phyloP scores from a whole-genome alignment of 1,140 invertebrate genomes.

The Andrena cerasifolii region DNA sequence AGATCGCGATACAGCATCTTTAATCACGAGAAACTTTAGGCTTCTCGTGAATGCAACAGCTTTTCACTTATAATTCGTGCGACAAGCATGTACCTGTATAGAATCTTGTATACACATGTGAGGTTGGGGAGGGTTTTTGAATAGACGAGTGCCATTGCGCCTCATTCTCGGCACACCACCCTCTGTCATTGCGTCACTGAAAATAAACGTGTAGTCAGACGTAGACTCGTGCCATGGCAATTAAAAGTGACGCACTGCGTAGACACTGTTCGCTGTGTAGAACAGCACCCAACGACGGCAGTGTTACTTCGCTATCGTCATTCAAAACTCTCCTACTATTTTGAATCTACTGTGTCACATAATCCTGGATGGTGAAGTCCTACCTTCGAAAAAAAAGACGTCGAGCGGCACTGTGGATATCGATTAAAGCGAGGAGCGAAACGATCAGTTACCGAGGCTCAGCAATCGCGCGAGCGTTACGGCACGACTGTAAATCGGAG shows the following conservation, averaged over 20 bases:
- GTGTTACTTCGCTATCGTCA: too few species aligned
- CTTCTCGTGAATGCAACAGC: neutral
- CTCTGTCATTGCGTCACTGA: conserved; percentile 75
- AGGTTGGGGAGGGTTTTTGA: conserved; percentile 88
- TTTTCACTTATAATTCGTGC: too few species aligned
- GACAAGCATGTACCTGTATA: conserved; percentile 79
- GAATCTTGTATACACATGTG: conserved; percentile 89
- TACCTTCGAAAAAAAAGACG: neutral
- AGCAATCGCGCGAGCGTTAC: conserved; percentile 18
- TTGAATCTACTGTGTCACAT: neutral
- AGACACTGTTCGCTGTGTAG: too few species aligned
- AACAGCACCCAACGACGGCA: neutral
- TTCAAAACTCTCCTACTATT: neutral
- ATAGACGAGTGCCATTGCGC: conserved; percentile 81
- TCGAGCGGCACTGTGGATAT: neutral
- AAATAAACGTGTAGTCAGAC: too few species aligned
- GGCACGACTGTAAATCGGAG: conserved; percentile 10
- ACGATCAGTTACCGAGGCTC: conserved; percentile 2
- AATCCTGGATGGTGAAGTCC: neutral
- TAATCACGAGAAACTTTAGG: too few species aligned
- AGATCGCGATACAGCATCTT: too few species aligned
- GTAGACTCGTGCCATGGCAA: too few species aligned
- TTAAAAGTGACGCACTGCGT: too few species aligned
- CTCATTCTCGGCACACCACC: conserved; percentile 70
- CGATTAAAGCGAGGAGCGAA: neutral